These are phyloP conservation scores for Charadrius vociferus DNA, from an alignment of 2,113 vertebrate genomes.

Conservation along the genomic window DNA sequence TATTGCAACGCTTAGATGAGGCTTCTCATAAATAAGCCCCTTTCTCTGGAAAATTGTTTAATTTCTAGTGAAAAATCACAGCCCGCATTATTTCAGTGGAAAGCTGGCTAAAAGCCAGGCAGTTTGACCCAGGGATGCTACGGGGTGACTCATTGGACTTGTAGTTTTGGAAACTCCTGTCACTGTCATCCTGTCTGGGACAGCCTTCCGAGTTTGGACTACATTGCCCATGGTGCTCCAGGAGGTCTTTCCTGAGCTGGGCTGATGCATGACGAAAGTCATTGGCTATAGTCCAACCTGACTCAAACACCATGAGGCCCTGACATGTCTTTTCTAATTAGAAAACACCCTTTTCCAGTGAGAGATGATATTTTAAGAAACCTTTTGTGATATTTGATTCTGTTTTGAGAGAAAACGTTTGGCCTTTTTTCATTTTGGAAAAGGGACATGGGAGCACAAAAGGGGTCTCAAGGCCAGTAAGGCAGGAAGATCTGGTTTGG, in stretches of 20 bases:
- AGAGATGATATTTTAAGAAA: slow-evolving; percentile 29
- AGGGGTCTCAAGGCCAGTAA: neutral
- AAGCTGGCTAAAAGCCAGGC: neutral
- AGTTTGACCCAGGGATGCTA: neutral
- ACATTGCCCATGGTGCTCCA: neutral
- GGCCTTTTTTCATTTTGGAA: neutral
- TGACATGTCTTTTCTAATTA: neutral
- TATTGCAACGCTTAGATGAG: neutral
- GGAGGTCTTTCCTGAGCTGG: neutral
- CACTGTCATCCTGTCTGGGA: neutral
- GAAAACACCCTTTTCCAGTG: neutral
- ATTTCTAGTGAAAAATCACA: neutral
- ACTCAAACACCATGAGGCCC: neutral
- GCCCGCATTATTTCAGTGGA: neutral
- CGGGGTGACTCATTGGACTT: neutral
- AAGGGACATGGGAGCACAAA: neutral
- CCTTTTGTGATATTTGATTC: neutral
- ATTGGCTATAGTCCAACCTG: neutral
- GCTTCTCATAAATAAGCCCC: neutral
- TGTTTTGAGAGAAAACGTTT: neutral
- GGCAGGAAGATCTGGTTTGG: neutral
- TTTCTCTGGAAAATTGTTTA: neutral
- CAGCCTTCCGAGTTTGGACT: neutral
- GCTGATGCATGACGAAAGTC: neutral
- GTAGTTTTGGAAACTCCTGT: neutral